These are phyloP conservation scores for Camponotus floridanus DNA, from an alignment of 1,140 invertebrate species.

Conservation along the genomic window DNA sequence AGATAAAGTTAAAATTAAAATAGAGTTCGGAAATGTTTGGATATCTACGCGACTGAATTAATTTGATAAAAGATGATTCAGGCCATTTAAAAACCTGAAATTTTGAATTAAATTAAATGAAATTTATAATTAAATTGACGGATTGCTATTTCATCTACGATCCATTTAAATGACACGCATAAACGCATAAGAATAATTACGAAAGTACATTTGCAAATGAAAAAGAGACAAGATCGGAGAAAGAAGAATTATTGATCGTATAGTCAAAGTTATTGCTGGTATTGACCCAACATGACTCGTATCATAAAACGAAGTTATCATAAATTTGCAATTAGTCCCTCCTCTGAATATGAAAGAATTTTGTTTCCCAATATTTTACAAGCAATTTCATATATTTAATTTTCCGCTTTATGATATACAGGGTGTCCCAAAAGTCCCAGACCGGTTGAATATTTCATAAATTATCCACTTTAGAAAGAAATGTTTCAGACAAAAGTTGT, in stretches of 20 bases:
- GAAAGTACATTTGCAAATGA: not conserved
- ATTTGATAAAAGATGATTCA: not conserved
- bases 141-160: not conserved
- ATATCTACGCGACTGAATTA: not conserved
- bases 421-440: too few relatives aligned
- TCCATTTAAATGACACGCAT: not conserved
- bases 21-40: not conserved
- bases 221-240: conserved; percentile 24
- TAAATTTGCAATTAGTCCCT: conserved; percentile 36
- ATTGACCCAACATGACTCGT: conserved; percentile 29
- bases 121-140: not conserved
- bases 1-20: not conserved
- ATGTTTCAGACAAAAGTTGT: too few relatives aligned
- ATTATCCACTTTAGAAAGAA: too few relatives aligned
- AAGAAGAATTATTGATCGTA: conserved; percentile 32
- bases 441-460: too few relatives aligned
- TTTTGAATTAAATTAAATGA: not conserved
- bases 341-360: not conserved
- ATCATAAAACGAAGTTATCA: not conserved
- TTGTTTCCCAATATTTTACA: conserved; percentile 7
- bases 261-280: conserved; percentile 18
- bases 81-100: not conserved
- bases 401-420: not conserved
- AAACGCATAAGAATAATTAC: not conserved
- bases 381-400: conserved; percentile 2